phyloP scores from a whole-genome alignment of 2,113 vertebrate species.

The Atractosteus spatula region DNA sequence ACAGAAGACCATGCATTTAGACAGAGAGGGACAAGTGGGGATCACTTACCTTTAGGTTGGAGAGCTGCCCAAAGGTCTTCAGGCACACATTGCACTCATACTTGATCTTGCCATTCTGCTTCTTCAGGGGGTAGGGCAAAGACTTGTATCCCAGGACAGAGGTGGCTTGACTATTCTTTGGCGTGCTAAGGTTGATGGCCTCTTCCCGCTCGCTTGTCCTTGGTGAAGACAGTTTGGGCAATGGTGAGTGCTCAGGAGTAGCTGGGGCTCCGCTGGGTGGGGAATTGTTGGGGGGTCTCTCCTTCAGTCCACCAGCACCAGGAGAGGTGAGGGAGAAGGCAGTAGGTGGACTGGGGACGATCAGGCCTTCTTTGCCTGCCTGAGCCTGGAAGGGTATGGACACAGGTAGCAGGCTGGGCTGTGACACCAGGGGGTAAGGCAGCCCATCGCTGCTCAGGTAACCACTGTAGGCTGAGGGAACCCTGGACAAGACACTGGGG shows the following conservation, averaged over 20 bases:
- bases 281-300: constrained; percentile 51
- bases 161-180: constrained; percentile 33
- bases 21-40: neutral
- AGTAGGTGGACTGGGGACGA: neutral
- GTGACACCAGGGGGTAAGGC: constrained; percentile 41
- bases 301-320: constrained; percentile 51
- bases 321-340: constrained; percentile 16
- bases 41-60: constrained; percentile 79
- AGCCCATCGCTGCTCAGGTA: constrained; percentile 48
- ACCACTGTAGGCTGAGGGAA: constrained; percentile 32
- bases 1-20: neutral
- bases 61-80: constrained; percentile 86
- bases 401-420: constrained; percentile 41
- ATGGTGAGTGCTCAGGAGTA: constrained; percentile 36
- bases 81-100: constrained; percentile 79
- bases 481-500: constrained; percentile 47
- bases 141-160: constrained; percentile 54
- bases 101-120: constrained; percentile 76
- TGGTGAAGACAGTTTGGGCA: constrained; percentile 1
- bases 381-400: constrained; percentile 37
- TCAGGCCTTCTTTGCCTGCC: neutral
- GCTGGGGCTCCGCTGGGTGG: constrained; percentile 49
- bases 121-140: constrained; percentile 73
- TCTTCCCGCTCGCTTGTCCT: constrained; percentile 41
- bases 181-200: constrained; percentile 53